Conservation (phyloP, 2,888 invertebrate species). For the Spialia ferax region DNA sequence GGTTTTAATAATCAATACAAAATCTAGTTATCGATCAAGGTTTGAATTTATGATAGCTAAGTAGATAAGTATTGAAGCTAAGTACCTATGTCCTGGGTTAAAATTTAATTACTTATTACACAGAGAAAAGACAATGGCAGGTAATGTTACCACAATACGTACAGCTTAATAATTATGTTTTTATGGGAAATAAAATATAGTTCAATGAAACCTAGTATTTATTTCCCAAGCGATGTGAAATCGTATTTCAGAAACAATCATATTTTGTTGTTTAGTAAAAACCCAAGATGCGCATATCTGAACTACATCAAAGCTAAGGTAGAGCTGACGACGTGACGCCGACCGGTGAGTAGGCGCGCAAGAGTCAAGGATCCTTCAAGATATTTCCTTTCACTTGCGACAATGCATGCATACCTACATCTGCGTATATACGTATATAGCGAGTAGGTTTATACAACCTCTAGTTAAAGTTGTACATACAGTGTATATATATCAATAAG, state of each 20-base stretch:
- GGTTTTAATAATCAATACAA: too few relatives aligned
- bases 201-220: constrained; percentile 27
- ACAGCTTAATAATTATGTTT: constrained; percentile 6
- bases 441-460: constrained; percentile 34
- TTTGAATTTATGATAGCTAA: too few relatives aligned
- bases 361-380: constrained; percentile 84
- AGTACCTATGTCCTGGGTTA: background rate
- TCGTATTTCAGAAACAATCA: constrained; percentile 22
- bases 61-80: background rate
- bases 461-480: constrained; percentile 37
- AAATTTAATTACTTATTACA: constrained; percentile 6
- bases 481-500: constrained; percentile 48
- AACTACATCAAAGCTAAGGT: constrained; percentile 49
- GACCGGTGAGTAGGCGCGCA: constrained; percentile 71
- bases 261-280: constrained; percentile 32
- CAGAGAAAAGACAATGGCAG: constrained; percentile 27
- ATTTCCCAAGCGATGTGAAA: constrained; percentile 34
- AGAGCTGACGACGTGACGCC: constrained; percentile 48
- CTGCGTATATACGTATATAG: constrained; percentile 47
- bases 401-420: constrained; percentile 67
- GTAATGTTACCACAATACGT: constrained; percentile 13
- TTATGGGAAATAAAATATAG: constrained; percentile 19
- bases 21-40: too few relatives aligned
- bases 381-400: constrained; percentile 86
- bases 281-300: constrained; percentile 45